phyloP scores from a whole-genome alignment of 2,888 invertebrate species.

The Amphiduros pacificus region DNA sequence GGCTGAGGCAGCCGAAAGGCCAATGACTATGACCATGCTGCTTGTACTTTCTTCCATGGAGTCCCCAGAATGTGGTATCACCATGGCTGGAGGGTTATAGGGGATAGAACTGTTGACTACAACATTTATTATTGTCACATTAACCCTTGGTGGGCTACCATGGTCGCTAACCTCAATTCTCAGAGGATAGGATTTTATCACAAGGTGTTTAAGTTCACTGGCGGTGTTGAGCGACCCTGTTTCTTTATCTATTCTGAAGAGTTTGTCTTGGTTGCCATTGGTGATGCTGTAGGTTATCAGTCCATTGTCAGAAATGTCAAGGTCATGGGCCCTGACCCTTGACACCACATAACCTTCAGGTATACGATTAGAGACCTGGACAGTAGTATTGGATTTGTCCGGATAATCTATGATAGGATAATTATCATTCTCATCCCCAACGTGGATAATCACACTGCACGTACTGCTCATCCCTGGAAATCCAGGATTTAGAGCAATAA shows the following conservation, averaged over 20 bases:
- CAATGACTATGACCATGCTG: slow-evolving; percentile 19
- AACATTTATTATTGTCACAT: neutral
- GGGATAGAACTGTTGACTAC: slow-evolving; percentile 11
- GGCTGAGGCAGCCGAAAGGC: slow-evolving; percentile 10
- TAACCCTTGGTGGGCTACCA: slow-evolving; percentile 11
- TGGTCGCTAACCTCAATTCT: slow-evolving; percentile 7
- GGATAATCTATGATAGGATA: slow-evolving; percentile 12
- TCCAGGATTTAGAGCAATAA: slow-evolving; percentile 64
- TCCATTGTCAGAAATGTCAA: slow-evolving; percentile 13
- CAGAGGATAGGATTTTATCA: neutral
- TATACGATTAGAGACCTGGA: slow-evolving; percentile 11
- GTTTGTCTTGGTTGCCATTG: slow-evolving; percentile 5
- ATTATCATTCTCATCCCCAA: slow-evolving; percentile 14
- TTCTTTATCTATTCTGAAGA: slow-evolving; percentile 7
- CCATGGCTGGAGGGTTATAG: slow-evolving; percentile 6
- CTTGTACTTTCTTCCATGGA: neutral
- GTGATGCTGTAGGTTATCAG: slow-evolving; percentile 5
- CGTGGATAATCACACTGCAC: slow-evolving; percentile 5
- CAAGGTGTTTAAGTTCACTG: slow-evolving; percentile 2
- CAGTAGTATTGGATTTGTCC: neutral
- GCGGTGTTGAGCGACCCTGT: slow-evolving; percentile 6
- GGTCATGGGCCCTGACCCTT: slow-evolving; percentile 8
- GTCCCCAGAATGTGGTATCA: neutral
- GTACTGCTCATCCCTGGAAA: slow-evolving; percentile 12
- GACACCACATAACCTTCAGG: slow-evolving; percentile 16